A percentile compares a stretch with the other conserved stretches of the same genome.
Conservation (phyloP, 2,888 invertebrate species). For the Poecilus cupreus region DNA sequence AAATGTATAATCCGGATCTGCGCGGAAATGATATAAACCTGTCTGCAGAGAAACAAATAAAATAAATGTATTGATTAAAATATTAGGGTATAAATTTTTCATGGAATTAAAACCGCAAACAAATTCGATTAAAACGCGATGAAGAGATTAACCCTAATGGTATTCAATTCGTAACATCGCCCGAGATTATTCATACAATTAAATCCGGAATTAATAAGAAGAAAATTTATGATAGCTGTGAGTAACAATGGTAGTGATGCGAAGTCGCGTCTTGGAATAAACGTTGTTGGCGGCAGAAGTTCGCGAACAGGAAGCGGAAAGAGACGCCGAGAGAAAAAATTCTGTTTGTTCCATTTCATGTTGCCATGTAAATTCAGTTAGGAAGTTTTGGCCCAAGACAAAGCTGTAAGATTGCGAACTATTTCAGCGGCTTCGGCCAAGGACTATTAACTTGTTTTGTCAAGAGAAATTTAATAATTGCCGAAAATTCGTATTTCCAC, state of each 20-base stretch:
- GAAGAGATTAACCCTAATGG: conserved; percentile 26
- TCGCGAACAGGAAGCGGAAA: conserved; percentile 37
- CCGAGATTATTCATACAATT: conserved; percentile 37
- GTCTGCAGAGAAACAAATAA: neutral
- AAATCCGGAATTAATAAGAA: conserved; percentile 39
- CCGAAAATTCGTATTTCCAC: conserved; percentile 37
- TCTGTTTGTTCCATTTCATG: conserved; percentile 50
- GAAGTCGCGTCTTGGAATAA: conserved; percentile 3
- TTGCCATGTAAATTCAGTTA: conserved; percentile 48
- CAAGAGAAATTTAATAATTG: conserved; percentile 35
- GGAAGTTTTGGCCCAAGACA: conserved; percentile 18
- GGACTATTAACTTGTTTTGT: conserved; percentile 47
- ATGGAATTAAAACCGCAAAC: conserved; percentile 28
- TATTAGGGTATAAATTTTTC: conserved; percentile 22
- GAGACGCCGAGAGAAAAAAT: conserved; percentile 41
- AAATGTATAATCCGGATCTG: neutral
- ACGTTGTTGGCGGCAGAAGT: conserved; percentile 15
- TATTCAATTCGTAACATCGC: conserved; percentile 33
- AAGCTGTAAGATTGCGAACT: conserved; percentile 39
- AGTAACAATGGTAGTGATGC: conserved; percentile 14
- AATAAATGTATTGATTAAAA: conserved; percentile 37
- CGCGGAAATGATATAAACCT: no score
- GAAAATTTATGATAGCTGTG: conserved; percentile 37
- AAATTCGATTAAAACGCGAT: conserved; percentile 39
- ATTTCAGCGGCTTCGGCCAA: neutral